These are phyloP conservation scores for Urechis unicinctus DNA, from an alignment of 2,888 invertebrate species.

Conservation along the genomic window DNA sequence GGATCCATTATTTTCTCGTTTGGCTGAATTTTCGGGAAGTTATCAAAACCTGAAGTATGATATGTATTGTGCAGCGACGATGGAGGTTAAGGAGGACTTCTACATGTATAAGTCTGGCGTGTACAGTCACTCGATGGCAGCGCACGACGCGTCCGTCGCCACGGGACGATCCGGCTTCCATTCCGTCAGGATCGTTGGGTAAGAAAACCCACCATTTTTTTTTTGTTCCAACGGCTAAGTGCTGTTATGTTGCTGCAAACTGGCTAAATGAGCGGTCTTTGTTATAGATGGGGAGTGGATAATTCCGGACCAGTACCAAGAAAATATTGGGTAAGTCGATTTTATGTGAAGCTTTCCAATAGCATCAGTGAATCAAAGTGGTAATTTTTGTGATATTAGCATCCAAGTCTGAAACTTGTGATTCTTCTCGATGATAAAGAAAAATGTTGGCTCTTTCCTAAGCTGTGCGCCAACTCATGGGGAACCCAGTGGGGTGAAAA, in stretches of 20 bases:
- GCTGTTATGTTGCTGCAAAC: no score
- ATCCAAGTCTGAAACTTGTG: no score
- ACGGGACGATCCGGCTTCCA: constrained; percentile 67
- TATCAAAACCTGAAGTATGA: no score
- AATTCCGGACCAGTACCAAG: constrained; percentile 1
- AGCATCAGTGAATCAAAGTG: no score
- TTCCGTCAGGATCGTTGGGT: constrained; percentile 82
- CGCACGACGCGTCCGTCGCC: constrained; percentile 48
- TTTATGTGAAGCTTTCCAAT: background rate
- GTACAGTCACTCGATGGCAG: constrained; percentile 54
- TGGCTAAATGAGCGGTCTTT: no score
- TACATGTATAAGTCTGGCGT: constrained; percentile 82
- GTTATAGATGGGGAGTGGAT: constrained; percentile 11
- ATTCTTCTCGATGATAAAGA: no score
- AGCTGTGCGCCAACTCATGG: constrained; percentile 94
- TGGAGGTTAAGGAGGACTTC: constrained; percentile 86
- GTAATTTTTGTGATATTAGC: no score
- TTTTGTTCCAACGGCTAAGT: no score
- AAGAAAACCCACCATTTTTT: constrained; percentile 17
- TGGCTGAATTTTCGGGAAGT: no score
- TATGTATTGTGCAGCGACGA: constrained; percentile 67
- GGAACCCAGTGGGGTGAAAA: constrained; percentile 84
- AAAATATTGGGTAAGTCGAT: constrained; percentile 12
- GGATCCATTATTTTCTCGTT: no score
- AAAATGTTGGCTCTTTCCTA: constrained; percentile 22